Base-by-base conservation (phyloP, 1,140 invertebrate genomes). In the Manduca sexta region DNA sequence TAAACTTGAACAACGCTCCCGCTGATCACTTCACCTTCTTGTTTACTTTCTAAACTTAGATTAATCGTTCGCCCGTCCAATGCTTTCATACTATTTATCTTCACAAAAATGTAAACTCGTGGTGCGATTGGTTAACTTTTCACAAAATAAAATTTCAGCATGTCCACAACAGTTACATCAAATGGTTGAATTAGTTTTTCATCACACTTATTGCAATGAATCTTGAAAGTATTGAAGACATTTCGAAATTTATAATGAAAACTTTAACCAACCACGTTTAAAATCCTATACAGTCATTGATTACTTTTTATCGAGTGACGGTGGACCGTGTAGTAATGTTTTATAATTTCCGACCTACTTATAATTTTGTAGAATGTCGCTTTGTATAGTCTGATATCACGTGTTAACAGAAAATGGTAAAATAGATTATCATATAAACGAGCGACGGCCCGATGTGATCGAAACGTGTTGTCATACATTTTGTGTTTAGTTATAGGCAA, bases 11-110 rank as follows among this genome's bases (percentile, higher is more conserved):
- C 77, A 81, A 70, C 75, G 76, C 70, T 64, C 69, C 60, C 69
- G 77, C 76, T 80, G 81, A 84, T 84, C 81, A 81, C 77, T 81
- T 80, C 77, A 81, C 77, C 75, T 69, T 74, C 70, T 80, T 80
- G 79, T 78, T 83, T 78, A 69, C 74, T 81, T 73, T 73, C 68
- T 78, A 81, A 84, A 84, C 72, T 84, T 80, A 84, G 77, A 84
- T 83, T 84, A 83, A 84, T 84, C 69, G 81, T 67, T 72, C 55
- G 69, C 58, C 56, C 48, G 52, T 43, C 63, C 65, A 62, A 52
- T 53, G 55, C 61, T 60, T 46, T 61, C 38, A 45, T 18, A 46
- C 67, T 74, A 76, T 77, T 76, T 77, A 69, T 79, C 69, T 72
- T 66, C 48, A 49, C 55, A 50, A 64, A 63, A 60, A 64, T 52